Conservation (phyloP, 2,797 vertebrate species). For the Carcharodon carcharias region DNA sequence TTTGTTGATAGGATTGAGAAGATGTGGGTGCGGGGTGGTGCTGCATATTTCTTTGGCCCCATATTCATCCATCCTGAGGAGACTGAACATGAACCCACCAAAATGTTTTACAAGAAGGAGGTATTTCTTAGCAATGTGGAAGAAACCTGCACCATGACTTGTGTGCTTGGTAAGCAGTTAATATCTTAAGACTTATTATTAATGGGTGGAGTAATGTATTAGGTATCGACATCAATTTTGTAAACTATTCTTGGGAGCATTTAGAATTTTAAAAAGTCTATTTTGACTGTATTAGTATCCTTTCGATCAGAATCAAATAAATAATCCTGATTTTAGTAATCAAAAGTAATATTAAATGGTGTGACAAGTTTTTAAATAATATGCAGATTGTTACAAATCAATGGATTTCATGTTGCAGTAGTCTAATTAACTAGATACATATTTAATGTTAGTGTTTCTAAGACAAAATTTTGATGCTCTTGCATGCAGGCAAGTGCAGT, state of each 20-base stretch:
- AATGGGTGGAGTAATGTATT: neutral
- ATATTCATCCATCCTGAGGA: constrained; percentile 98
- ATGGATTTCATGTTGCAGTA: neutral
- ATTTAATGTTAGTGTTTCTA: neutral
- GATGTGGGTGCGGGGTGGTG: constrained; percentile 93
- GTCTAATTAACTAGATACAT: neutral
- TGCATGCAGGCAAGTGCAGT: constrained; percentile 76
- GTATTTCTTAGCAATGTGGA: constrained; percentile 95
- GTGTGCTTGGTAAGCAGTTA: constrained; percentile 72
- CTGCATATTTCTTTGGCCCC: constrained; percentile 90
- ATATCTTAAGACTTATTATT: neutral
- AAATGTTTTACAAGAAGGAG: constrained; percentile 99
- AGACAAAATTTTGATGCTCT: neutral
- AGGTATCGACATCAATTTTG: neutral
- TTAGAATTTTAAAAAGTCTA: neutral
- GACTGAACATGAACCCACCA: constrained; percentile 94
- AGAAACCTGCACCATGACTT: constrained; percentile 92
- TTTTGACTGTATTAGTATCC: neutral
- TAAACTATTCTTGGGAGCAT: neutral
- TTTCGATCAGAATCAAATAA: neutral
- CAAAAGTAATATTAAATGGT: neutral
- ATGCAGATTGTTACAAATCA: neutral
- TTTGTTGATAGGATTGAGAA: constrained; percentile 77
- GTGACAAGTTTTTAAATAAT: neutral
- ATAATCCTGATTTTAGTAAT: neutral